Base-by-base conservation (phyloP, 2,797 vertebrate genomes). In the Bryconaethiops microstoma region DNA sequence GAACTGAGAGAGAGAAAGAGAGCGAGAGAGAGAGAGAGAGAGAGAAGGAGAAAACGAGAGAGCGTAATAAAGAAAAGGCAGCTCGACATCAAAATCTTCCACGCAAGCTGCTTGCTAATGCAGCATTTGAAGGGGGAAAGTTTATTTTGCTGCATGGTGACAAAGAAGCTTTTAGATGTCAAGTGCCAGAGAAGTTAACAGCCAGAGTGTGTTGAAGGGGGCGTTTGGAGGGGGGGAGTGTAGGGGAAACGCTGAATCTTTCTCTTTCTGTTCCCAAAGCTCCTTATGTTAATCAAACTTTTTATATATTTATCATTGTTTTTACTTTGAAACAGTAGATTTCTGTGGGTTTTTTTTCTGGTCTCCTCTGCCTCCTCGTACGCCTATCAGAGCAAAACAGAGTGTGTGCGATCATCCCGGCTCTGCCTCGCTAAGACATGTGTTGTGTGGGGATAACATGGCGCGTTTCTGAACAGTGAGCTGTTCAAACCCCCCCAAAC, bases 241-340 rank as follows among this genome's bases (percentile, higher is more conserved):
- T 45, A 87, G 88, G 86, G 88, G 92, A 93, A 93, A 89, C 92
- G 91, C 91, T 91, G 92, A 94, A 92, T 91, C 92, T n/a, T n/a
- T 89, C 90, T 84, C 88, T 91, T 92, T 87, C 83, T 88, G 70
- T 90, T 90, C 92, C 86, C 90, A 87, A 92, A 90, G 91, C 91
- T 89, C 89, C 90, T 90, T 91, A 92, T 90, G 91, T 92, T 90
- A 87, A 90, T 81, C 83, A 89, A 87, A 90, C 89, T n/a, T 91
- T 92, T 93, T 91, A 88, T 88, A 91, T 89, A 88, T 87, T 88
- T 85, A 84, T 86, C 85, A 90, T 89, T 87, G 90, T 89, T 89
- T 76, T 91, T 87, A 88, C 92, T 91, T 88, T 85, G 81, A 86
- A 85, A 86, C 64, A 75, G 71, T 79, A 77, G 35, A 76, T 81